A percentile compares a stretch with the other conserved stretches of the same genome.
Conservation (phyloP, 2,113 vertebrate species). For the Neolamprologus devosi region DNA sequence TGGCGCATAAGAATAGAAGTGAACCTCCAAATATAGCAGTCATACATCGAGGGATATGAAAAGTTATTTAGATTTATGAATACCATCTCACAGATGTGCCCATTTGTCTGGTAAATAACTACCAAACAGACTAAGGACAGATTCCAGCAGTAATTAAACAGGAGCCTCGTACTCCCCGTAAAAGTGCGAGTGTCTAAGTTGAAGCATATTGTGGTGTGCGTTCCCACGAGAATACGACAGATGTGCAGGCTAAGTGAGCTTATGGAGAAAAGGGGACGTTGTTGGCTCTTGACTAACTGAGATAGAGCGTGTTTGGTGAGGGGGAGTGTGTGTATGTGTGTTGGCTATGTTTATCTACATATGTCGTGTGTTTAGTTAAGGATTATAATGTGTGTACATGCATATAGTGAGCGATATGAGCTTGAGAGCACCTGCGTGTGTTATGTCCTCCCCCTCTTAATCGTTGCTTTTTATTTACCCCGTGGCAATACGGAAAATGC, state of each 20-base stretch:
- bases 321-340: not conserved
- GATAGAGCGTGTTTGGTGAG: not conserved
- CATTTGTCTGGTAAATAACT: constrained; percentile 29
- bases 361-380: not conserved
- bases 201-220: constrained; percentile 36
- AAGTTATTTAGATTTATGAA: not conserved
- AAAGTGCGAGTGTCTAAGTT: constrained; percentile 16
- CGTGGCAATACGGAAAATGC: not conserved
- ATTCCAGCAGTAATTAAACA: constrained; percentile 45
- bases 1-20: not conserved
- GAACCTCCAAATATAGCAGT: not conserved
- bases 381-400: constrained; percentile 2
- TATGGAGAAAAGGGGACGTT: not conserved
- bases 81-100: constrained; percentile 23
- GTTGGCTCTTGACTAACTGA: not conserved
- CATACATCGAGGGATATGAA: not conserved
- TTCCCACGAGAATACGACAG: constrained; percentile 38
- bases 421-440: not conserved
- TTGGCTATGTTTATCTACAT: not conserved
- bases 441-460: not conserved
- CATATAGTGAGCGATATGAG: not conserved
- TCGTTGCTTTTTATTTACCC: not conserved
- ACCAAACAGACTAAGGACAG: constrained; percentile 5
- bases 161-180: not conserved
- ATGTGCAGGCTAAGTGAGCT: constrained; percentile 41